These are phyloP conservation scores for Drosophila pegasa DNA, from an alignment of 2,888 invertebrate species.

Conservation along the genomic window DNA sequence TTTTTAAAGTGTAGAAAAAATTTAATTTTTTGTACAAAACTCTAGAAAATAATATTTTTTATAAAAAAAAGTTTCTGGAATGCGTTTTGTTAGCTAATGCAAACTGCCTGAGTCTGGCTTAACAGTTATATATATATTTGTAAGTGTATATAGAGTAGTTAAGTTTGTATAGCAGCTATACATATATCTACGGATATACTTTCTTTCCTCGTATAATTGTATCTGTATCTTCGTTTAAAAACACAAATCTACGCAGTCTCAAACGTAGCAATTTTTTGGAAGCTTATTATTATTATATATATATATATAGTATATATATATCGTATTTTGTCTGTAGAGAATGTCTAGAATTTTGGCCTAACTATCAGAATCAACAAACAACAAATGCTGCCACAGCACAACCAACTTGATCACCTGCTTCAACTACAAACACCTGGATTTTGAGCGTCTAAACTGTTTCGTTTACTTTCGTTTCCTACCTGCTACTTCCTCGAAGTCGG, in stretches of 20 bases:
- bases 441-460: conserved; percentile 10
- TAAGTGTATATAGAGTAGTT: conserved; percentile 21
- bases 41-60: not conserved
- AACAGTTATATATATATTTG: conserved; percentile 27
- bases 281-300: conserved; percentile 46
- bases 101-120: conserved; percentile 36
- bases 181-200: conserved; percentile 21
- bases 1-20: not conserved
- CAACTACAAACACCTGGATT: conserved; percentile 11
- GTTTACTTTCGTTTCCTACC: conserved; percentile 85
- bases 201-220: not conserved
- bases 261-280: conserved; percentile 77
- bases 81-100: conserved; percentile 1
- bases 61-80: not conserved
- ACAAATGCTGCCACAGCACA: conserved; percentile 60
- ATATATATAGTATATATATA: not conserved
- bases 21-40: not conserved
- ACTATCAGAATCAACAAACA: conserved; percentile 50
- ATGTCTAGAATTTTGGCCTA: conserved; percentile 45
- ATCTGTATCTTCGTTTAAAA: conserved; percentile 36
- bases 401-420: conserved; percentile 56
- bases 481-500: conserved; percentile 91
- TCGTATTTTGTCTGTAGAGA: not conserved
- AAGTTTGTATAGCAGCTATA: conserved; percentile 46
- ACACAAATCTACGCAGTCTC: conserved; percentile 76